Conservation (phyloP, 2,113 vertebrate genomes). For the Salminus brasiliensis region DNA sequence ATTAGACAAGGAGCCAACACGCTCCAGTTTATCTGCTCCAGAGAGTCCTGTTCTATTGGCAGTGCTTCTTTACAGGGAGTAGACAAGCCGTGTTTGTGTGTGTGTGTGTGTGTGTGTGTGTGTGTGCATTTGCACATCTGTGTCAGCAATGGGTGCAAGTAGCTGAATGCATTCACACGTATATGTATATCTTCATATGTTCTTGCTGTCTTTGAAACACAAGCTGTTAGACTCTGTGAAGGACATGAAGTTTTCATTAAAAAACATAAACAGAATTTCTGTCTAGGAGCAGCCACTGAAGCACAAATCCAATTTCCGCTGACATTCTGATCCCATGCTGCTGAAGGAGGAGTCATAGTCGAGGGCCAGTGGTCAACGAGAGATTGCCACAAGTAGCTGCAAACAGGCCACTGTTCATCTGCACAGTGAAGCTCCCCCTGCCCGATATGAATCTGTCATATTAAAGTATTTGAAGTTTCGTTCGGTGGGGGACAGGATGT, state of each 20-base stretch:
- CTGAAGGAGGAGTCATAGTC: background rate
- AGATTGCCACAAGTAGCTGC: background rate
- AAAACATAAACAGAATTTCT: background rate
- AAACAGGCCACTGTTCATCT: conserved; percentile 8
- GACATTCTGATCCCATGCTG: background rate
- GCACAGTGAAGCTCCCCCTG: background rate
- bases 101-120: too few relatives aligned
- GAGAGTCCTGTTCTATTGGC: too few relatives aligned
- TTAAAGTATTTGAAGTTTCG: conserved; percentile 27
- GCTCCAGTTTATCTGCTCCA: too few relatives aligned
- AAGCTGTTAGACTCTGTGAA: background rate
- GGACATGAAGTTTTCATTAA: background rate
- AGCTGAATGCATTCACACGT: background rate
- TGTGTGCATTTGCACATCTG: too few relatives aligned
- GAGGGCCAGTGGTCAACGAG: background rate
- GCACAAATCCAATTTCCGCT: background rate
- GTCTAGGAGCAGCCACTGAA: background rate
- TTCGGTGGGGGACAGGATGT: conserved; percentile 30
- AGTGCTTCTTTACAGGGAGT: too few relatives aligned
- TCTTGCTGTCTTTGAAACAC: background rate
- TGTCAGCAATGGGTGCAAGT: too few relatives aligned
- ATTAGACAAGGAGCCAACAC: too few relatives aligned
- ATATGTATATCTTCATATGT: background rate
- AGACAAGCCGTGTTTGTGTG: too few relatives aligned
- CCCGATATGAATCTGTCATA: conserved; percentile 26